Percentiles rank a stretch among this genome's conserved stretches.
Evolutionary conservation across 2,888 invertebrate genomes (phyloP).

Genomic region (Ectropis crepuscularia): DNA sequence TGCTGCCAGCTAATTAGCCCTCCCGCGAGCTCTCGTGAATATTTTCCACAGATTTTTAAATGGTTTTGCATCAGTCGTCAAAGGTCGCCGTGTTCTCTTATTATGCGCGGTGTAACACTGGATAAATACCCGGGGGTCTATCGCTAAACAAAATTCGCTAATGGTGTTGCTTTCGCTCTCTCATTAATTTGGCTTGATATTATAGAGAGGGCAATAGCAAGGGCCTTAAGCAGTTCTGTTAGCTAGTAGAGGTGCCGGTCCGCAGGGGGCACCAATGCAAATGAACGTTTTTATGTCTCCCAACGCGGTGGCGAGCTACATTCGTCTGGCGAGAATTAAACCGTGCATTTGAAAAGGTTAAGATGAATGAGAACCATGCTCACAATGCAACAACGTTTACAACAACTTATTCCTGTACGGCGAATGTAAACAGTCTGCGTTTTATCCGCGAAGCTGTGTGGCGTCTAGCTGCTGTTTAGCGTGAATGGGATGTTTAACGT

Average conservation of each 20-base stretch:
- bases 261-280: slow-evolving; percentile 72
- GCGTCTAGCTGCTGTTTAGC: slow-evolving; percentile 48
- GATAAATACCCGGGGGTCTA: slow-evolving; percentile 62
- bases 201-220: no score
- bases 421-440: slow-evolving; percentile 70
- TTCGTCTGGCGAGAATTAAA: slow-evolving; percentile 76
- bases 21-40: slow-evolving; percentile 55
- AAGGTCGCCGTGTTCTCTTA: slow-evolving; percentile 67
- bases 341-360: slow-evolving; percentile 76
- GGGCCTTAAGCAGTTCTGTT: no score
- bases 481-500: slow-evolving; percentile 40
- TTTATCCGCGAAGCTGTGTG: slow-evolving; percentile 60
- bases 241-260: slow-evolving; percentile 36
- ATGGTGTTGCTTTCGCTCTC: no score
- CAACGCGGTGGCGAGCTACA: slow-evolving; percentile 54
- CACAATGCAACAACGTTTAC: slow-evolving; percentile 78
- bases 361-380: slow-evolving; percentile 74
- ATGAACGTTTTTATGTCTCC: slow-evolving; percentile 76
- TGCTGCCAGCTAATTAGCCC: slow-evolving; percentile 62
- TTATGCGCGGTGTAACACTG: slow-evolving; percentile 73
- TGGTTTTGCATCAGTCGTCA: slow-evolving; percentile 62
- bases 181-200: no score
- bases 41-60: slow-evolving; percentile 67
- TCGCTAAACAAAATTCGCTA: no score
- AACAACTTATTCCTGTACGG: slow-evolving; percentile 74